phyloP scores from a whole-genome alignment of 2,113 vertebrate genomes.

The Entelurus aequoreus region DNA sequence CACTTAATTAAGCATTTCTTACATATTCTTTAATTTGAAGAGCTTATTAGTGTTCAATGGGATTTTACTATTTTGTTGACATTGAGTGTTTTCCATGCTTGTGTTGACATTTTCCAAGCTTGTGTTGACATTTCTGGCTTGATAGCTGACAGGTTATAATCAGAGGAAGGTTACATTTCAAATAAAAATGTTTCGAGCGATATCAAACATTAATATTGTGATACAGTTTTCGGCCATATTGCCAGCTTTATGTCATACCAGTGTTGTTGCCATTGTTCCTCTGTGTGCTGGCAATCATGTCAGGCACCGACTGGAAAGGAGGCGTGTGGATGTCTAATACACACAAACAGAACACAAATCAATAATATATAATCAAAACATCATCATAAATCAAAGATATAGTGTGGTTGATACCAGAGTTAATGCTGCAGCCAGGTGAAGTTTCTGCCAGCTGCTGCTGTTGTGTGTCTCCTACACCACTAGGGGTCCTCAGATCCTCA shows the following conservation, averaged over 20 bases:
- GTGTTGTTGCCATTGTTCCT: slow-evolving; percentile 66
- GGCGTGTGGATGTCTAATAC: slow-evolving; percentile 64
- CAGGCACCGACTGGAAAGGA: slow-evolving; percentile 61
- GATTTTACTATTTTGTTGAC: too few relatives aligned
- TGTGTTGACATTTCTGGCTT: too few relatives aligned
- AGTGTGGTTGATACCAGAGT: slow-evolving; percentile 33
- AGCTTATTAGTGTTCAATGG: too few relatives aligned
- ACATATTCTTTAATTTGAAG: too few relatives aligned
- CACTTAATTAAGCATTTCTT: too few relatives aligned
- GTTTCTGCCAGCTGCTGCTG: slow-evolving; percentile 35
- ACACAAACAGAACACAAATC: neutral
- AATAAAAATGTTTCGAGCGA: too few relatives aligned
- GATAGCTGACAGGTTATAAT: too few relatives aligned
- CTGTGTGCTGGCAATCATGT: slow-evolving; percentile 60
- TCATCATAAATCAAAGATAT: neutral
- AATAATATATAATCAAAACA: neutral
- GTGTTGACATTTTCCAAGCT: too few relatives aligned
- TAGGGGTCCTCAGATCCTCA: slow-evolving; percentile 61
- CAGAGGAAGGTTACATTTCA: too few relatives aligned
- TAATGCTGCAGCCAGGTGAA: slow-evolving; percentile 35
- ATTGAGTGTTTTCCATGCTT: too few relatives aligned
- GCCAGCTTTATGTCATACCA: slow-evolving; percentile 36
- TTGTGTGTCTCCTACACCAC: slow-evolving; percentile 53
- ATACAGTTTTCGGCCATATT: too few relatives aligned
- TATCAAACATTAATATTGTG: too few relatives aligned